phyloP scores from a whole-genome alignment of 2,113 vertebrate genomes.

The Charina bottae region DNA sequence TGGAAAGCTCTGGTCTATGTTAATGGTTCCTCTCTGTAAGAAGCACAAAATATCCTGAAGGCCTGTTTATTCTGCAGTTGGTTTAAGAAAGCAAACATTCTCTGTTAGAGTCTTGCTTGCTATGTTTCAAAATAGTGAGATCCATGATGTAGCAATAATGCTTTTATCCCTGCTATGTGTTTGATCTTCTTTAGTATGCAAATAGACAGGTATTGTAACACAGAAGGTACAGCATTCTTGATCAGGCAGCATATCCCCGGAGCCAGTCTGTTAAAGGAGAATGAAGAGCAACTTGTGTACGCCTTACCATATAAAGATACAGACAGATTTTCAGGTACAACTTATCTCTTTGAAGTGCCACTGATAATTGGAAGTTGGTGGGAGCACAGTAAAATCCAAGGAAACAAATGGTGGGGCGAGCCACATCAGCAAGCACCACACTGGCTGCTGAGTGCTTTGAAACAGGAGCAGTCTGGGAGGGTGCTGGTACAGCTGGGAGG shows the following conservation, averaged over 20 bases:
- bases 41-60: no score
- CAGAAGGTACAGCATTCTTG: conserved; percentile 77
- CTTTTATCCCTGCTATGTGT: fast-evolving
- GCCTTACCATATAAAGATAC: conserved; percentile 89
- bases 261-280: conserved; percentile 83
- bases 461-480: background rate
- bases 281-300: conserved; percentile 87
- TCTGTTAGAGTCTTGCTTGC: background rate
- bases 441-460: background rate
- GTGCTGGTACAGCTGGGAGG: background rate
- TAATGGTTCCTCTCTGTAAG: no score
- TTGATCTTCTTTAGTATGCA: conserved; percentile 81
- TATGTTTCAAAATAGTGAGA: fast-evolving
- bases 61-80: background rate
- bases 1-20: no score
- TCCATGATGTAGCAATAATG: fast-evolving
- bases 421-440: background rate
- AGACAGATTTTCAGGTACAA: conserved; percentile 88
- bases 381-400: background rate
- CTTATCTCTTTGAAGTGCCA: background rate
- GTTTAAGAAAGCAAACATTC: background rate
- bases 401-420: background rate
- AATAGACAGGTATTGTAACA: conserved; percentile 78
- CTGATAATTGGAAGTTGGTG: background rate
- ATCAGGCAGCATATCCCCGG: conserved; percentile 85